Conservation (phyloP, 2,888 invertebrate species). For the Drosophila subquinaria region DNA sequence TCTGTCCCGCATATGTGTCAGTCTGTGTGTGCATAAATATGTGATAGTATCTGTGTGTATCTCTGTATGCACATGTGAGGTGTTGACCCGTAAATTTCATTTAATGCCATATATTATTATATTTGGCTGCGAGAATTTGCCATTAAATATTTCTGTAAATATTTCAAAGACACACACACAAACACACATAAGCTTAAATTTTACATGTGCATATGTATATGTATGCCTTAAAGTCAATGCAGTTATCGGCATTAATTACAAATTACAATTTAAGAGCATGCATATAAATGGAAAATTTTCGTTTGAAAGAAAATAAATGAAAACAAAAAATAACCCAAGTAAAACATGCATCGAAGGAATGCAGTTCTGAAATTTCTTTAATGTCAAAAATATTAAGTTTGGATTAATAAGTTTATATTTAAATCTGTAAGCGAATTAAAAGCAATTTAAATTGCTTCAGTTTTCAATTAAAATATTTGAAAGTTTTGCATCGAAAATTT, state of each 20-base stretch:
- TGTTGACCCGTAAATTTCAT: conserved; percentile 70
- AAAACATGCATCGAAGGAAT: neutral
- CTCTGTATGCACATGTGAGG: conserved; percentile 29
- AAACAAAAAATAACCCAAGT: neutral
- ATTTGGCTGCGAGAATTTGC: conserved; percentile 47
- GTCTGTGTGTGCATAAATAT: neutral
- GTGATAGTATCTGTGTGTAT: conserved; percentile 3
- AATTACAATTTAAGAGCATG: conserved; percentile 25
- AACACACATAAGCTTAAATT: neutral
- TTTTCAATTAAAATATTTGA: neutral
- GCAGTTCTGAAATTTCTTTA: neutral
- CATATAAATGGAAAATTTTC: conserved; percentile 12
- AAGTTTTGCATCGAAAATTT: neutral
- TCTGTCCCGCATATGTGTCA: conserved; percentile 1
- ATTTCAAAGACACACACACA: neutral
- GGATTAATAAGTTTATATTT: neutral
- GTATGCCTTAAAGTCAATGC: conserved; percentile 28
- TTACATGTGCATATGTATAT: neutral
- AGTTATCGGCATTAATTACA: conserved; percentile 29
- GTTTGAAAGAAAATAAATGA: neutral
- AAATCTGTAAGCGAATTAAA: neutral
- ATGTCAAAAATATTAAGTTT: neutral
- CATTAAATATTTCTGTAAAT: conserved; percentile 28
- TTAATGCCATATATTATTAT: conserved; percentile 60
- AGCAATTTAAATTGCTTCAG: neutral